phyloP scores from a whole-genome alignment of 1,140 invertebrate genomes.

The Prorops nasuta region DNA sequence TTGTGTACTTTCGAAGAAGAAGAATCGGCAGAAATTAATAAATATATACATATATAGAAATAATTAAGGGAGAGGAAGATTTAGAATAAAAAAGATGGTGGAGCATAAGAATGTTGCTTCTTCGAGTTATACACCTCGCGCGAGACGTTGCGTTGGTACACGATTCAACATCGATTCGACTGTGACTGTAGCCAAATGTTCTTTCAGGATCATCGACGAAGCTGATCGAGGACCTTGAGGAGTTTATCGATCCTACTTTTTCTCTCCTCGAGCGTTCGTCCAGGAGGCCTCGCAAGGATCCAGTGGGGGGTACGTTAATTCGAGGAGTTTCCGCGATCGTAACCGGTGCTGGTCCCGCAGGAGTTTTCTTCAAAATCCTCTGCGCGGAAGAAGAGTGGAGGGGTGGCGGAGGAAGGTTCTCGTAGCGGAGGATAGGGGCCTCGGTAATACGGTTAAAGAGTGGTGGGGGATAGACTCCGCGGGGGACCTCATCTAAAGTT shows the following conservation, averaged over 20 bases:
- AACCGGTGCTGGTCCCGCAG: conserved; percentile 3
- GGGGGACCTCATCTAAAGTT: conserved; percentile 55
- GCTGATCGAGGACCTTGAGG: too few species aligned
- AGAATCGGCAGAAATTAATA: too few species aligned
- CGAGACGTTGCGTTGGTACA: background rate
- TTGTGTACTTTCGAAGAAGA: too few species aligned
- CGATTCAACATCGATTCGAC: conserved; percentile 15
- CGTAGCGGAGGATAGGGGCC: conserved; percentile 17
- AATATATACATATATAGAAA: too few species aligned
- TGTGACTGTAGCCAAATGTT: conserved; percentile 20
- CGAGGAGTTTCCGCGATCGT: background rate
- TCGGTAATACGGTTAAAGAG: conserved; percentile 42
- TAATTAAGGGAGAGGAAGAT: background rate
- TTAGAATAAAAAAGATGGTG: conserved; percentile 16
- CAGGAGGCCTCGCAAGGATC: too few species aligned
- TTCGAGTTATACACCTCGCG: too few species aligned
- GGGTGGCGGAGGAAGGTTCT: conserved; percentile 29
- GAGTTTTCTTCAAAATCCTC: conserved; percentile 30
- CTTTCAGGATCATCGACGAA: conserved; percentile 1
- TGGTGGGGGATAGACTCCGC: conserved; percentile 16
- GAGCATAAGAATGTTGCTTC: too few species aligned
- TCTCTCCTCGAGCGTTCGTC: too few species aligned
- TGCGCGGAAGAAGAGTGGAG: too few species aligned
- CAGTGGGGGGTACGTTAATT: too few species aligned
- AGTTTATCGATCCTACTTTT: too few species aligned